Evolutionary conservation across 2,797 vertebrate species (phyloP).

Genomic region (Platalea minor): DNA sequence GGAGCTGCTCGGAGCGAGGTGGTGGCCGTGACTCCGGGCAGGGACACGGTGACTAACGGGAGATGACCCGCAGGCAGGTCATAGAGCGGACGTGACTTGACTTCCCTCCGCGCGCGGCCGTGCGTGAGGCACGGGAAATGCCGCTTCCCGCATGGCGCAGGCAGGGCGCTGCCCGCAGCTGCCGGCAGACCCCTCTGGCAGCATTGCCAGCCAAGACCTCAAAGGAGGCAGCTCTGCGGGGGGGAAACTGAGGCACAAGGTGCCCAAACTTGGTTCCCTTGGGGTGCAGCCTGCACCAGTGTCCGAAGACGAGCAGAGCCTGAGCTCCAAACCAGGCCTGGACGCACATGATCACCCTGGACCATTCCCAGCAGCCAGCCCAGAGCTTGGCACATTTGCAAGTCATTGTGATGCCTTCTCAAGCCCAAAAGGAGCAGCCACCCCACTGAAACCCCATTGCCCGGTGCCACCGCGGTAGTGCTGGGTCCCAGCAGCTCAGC

Average conservation of each 20-base stretch:
- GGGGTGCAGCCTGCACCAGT: fast-evolving
- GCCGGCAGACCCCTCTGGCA: not conserved
- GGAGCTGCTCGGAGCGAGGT: not conserved
- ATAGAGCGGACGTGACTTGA: conserved; percentile 10
- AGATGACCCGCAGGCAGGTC: not conserved
- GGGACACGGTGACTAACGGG: not conserved
- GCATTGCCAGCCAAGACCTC: not conserved
- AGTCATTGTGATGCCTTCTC: not conserved
- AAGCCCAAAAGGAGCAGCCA: not conserved
- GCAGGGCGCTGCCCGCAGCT: not conserved
- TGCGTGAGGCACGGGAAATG: not conserved
- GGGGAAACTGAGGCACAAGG: not conserved
- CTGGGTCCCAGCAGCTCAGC: not conserved
- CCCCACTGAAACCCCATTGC: not conserved
- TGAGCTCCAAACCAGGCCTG: not conserved
- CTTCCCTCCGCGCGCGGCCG: not conserved
- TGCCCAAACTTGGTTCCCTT: not conserved
- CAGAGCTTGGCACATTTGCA: not conserved
- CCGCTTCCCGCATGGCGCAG: not conserved
- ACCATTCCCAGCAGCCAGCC: not conserved
- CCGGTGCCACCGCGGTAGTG: fast-evolving
- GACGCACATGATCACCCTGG: not conserved
- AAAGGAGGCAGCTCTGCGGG: not conserved
- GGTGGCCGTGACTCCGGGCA: not conserved
- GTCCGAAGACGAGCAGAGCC: not conserved